These are phyloP conservation scores for Leucosticte australis DNA, from an alignment of 2,113 vertebrate genomes.

Conservation along the genomic window DNA sequence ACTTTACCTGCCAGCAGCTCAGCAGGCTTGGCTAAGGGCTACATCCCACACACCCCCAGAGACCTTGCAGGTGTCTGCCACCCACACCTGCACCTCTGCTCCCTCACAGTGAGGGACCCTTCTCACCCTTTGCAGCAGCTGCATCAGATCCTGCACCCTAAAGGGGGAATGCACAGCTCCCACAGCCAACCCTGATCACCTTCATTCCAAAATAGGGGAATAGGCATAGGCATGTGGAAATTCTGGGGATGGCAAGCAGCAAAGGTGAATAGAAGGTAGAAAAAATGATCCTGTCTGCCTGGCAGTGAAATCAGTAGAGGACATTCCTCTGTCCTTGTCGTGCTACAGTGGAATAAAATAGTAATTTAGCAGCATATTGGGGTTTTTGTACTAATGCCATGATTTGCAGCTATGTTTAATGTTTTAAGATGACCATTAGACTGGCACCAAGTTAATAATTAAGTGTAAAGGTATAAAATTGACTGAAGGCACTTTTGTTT, in stretches of 20 bases:
- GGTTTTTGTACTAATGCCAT: not conserved
- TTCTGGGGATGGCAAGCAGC: not conserved
- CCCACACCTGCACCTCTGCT: not conserved
- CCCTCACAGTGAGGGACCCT: rapidly evolving
- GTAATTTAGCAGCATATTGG: not conserved
- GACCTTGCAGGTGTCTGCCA: too few relatives aligned
- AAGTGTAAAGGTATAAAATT: not conserved
- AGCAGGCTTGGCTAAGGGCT: rapidly evolving
- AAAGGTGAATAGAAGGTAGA: not conserved
- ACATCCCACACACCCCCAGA: rapidly evolving
- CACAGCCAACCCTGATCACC: not conserved
- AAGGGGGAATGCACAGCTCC: not conserved
- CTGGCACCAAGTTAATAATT: not conserved
- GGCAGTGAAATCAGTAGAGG: not conserved
- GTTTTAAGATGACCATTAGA: not conserved
- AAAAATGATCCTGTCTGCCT: not conserved
- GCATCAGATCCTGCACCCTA: not conserved
- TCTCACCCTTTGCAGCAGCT: not conserved
- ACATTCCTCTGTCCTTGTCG: not conserved
- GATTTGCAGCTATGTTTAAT: not conserved
- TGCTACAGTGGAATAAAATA: not conserved
- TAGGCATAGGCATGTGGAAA: not conserved
- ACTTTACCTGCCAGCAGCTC: not conserved
- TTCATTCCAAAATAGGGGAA: not conserved
- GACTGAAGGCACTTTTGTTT: not conserved